A percentile compares a stretch with the other conserved stretches of the same genome.
Evolutionary conservation across 1,140 invertebrate species (phyloP).

Genomic region (Aphaenogaster ashmeadi): DNA sequence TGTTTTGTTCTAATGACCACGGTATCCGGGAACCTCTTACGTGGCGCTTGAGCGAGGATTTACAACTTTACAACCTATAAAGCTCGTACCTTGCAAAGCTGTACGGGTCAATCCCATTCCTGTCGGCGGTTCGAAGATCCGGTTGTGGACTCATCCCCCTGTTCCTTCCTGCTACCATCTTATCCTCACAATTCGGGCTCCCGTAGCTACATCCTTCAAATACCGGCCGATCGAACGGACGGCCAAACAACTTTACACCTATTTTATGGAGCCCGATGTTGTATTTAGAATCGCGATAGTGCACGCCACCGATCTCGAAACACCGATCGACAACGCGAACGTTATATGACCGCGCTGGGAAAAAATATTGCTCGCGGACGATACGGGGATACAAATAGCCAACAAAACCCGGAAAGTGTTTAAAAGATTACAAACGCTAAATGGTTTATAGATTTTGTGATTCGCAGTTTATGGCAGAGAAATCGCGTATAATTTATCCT

Average conservation of each 20-base stretch:
- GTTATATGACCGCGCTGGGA: constrained; percentile 59
- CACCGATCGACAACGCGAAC: constrained; percentile 61
- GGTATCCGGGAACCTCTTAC: constrained; percentile 69
- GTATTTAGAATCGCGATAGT: constrained; percentile 80
- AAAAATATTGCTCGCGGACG: constrained; percentile 64
- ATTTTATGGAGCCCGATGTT: constrained; percentile 82
- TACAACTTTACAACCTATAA: constrained; percentile 81
- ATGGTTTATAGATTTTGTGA: constrained; percentile 61
- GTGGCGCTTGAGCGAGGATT: constrained; percentile 66
- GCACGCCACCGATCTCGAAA: constrained; percentile 66
- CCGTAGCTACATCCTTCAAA: constrained; percentile 68
- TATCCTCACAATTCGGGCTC: constrained; percentile 55
- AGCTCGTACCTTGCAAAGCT: constrained; percentile 63
- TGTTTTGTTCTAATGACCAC: constrained; percentile 73
- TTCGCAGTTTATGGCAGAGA: constrained; percentile 60
- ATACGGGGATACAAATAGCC: constrained; percentile 9
- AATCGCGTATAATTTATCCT: constrained; percentile 45
- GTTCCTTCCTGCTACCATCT: constrained; percentile 41
- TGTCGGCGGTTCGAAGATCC: constrained; percentile 64
- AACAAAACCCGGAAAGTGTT: constrained; percentile 62
- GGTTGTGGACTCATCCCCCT: constrained; percentile 46
- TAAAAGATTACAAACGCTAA: constrained; percentile 63
- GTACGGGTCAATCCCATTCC: constrained; percentile 74
- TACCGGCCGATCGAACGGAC: constrained; percentile 70
- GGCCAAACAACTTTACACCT: constrained; percentile 81